Base-by-base conservation (phyloP, 2,113 vertebrate species). In the Gobius niger region DNA sequence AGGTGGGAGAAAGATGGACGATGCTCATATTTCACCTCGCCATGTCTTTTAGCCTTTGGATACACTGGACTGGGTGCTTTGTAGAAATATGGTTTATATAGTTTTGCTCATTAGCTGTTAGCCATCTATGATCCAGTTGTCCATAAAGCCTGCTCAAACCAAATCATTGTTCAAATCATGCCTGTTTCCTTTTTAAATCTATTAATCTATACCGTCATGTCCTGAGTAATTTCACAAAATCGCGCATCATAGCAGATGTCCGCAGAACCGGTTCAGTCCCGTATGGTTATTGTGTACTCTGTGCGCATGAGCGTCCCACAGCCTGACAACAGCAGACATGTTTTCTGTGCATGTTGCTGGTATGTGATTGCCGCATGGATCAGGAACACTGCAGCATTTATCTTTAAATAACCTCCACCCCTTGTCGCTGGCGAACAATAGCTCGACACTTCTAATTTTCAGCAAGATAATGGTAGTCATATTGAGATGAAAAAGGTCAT, bases 381-480 rank as follows among this genome's bases (percentile, higher is more conserved):
- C 85, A 81, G 85, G 84, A 88, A 85, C 81, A 76, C 77, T 46
- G 60, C 71, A 82, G 85, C 79, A 83, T 92, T 90, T 89, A 91
- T 92, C 91, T 92, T 91, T 90, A 88, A 90, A 91, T 90, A 91
- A 88, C 86, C 89, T 85, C 78, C 78, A 63, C 78, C 84, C 66
- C 82, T 74, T 34, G 65, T 72, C 80, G 80, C 90, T 80, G 76
- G 85, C 67, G 84, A 93, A 94, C 91, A 93, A 94, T 92, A 92
- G 92, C 61, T 85, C 92, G 92, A 91, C 84, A 77, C 85, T 77
- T 91, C 90, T 94, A 85, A 90, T 92, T 93, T 93, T 93, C 94
- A 87, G 90, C 89, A 90, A 94, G 93, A 94, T 94, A 92, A 91
- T 89, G 90, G 93, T 92, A 83, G 93, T 87, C 79, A 75, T 91